Conservation (phyloP, 2,888 invertebrate genomes). For the Ophion ventricosus region DNA sequence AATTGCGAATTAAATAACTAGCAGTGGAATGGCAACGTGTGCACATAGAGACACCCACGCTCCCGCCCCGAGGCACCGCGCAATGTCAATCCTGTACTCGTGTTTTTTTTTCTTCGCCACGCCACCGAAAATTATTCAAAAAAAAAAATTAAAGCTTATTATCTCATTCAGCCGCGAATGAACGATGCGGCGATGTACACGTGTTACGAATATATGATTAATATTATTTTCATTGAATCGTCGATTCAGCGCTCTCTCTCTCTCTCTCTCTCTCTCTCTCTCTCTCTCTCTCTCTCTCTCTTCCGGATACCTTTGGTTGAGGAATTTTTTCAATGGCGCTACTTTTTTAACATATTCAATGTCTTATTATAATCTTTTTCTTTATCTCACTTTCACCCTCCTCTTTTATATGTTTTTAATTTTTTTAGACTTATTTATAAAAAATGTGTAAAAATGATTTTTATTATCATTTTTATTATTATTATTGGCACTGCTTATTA, state of each 20-base stretch:
- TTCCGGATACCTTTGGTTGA: too few relatives aligned
- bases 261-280: too few relatives aligned
- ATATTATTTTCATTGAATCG: neutral
- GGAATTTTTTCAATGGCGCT: too few relatives aligned
- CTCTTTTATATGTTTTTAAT: too few relatives aligned
- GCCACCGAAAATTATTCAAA: neutral
- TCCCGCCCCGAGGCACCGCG: neutral
- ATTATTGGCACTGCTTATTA: too few relatives aligned
- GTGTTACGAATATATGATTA: neutral
- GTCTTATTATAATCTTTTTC: too few relatives aligned
- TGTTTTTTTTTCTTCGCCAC: neutral
- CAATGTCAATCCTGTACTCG: neutral
- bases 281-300: too few relatives aligned
- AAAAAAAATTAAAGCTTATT: neutral
- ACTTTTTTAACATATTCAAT: too few relatives aligned
- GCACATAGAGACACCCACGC: neutral
- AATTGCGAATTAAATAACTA: constrained; percentile 54
- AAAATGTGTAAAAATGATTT: too few relatives aligned
- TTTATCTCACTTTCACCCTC: too few relatives aligned
- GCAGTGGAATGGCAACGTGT: constrained; percentile 14
- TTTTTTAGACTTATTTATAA: too few relatives aligned
- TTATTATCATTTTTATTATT: too few relatives aligned
- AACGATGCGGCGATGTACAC: neutral
- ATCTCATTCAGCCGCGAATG: neutral
- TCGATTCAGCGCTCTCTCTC: neutral